Base-by-base conservation (phyloP, 2,113 vertebrate species). In the Jacana jacana region DNA sequence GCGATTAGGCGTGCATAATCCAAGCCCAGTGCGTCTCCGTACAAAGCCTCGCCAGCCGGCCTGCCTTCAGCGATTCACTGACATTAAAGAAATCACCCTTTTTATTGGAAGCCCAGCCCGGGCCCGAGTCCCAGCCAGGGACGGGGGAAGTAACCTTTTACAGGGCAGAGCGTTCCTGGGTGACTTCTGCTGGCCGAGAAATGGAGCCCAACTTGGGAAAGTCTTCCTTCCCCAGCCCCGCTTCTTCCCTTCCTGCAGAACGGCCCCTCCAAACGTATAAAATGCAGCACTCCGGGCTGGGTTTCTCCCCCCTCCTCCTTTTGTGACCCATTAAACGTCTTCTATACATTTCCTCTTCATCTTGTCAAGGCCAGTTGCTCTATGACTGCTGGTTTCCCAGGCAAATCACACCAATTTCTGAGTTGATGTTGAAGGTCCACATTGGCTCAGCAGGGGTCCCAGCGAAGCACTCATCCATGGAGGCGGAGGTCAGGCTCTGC, bases 351-450 rank as follows among this genome's bases (percentile, higher is more conserved):
- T 92, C 95, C 96, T 95, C 95, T 95, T 96, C 95, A 81, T 95
- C 97, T 96, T 97, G 97, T 97, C 97, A 97, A 95, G 94, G 94
- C 95, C 97, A 97, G 95, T 97, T 97, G 97, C 95, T 95, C 91
- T 82, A 92, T 91, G 96, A 95, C 86, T 94, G 97, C 93, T 89
- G 91, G 97, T 98, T 98, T 98, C 98, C 98, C 98, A 98, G 98
- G 97, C 96, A 99, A 98, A 98, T 99, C 98, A 98, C 98, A 98
- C 97, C 97, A 97, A 98, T 99, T 99, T 98, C 97, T 95, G 96
- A 98, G 98, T 97, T 98, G 98, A 98, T 97, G 98, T 98, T 98
- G 98, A 98, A 98, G 98, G 98, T 97, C 98, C 96, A 97, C 98
- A 97, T 97, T 98, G 98, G 97, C 98, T 98, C 98, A 98, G 98